These are phyloP conservation scores for Melanophora roralis DNA, from an alignment of 2,888 invertebrate genomes.

Conservation along the genomic window DNA sequence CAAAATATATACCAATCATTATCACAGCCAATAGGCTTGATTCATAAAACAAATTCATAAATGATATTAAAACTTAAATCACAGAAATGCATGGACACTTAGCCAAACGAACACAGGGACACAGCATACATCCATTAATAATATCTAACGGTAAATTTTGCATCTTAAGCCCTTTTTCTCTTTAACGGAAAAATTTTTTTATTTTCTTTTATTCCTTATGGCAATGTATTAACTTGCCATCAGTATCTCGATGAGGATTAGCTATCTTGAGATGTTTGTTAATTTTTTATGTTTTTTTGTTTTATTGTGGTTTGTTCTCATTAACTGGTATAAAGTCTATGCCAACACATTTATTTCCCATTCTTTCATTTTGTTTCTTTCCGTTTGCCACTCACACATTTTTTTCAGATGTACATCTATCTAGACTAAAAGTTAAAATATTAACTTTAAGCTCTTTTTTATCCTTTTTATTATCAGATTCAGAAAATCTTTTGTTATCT, in stretches of 20 bases:
- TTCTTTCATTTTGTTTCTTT: not conserved
- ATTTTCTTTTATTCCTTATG: not conserved
- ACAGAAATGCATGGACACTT: no score
- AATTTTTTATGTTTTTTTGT: not conserved
- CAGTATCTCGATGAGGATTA: conserved; percentile 48
- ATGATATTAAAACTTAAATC: no score
- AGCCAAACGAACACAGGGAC: no score
- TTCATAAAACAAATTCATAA: no score
- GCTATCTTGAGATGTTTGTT: conserved; percentile 29
- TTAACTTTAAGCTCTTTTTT: conserved; percentile 36
- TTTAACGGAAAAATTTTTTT: not conserved
- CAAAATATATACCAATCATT: no score
- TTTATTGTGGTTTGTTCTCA: not conserved
- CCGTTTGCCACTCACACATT: not conserved
- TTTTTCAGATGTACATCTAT: conserved; percentile 6
- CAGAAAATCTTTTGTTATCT: conserved; percentile 29
- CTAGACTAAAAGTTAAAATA: conserved; percentile 4
- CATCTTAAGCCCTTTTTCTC: not conserved
- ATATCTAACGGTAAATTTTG: not conserved
- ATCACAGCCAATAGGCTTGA: no score
- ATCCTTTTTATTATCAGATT: conserved; percentile 42
- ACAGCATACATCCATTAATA: no score
- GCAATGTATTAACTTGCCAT: conserved; percentile 58
- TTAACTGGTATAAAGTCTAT: conserved; percentile 26
- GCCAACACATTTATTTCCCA: conserved; percentile 30